Evolutionary conservation across 2,113 vertebrate genomes (phyloP).

Genomic region (Sterna hirundo): DNA sequence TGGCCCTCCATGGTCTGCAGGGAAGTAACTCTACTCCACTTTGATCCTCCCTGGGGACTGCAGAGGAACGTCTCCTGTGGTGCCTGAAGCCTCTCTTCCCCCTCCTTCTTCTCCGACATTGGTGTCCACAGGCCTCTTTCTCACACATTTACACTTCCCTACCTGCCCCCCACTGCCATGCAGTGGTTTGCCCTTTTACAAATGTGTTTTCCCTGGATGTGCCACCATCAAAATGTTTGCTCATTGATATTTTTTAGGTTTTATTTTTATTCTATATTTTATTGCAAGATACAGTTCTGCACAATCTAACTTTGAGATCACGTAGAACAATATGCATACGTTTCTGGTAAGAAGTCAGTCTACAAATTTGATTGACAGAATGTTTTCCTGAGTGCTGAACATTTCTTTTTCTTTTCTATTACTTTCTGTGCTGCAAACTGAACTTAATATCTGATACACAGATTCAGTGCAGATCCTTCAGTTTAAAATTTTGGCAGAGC

Average conservation of each 20-base stretch:
- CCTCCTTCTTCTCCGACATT: not conserved
- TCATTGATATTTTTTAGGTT: not conserved
- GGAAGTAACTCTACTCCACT: not conserved
- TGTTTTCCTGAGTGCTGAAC: not conserved
- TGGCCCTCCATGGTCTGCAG: not conserved
- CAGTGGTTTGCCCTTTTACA: not conserved
- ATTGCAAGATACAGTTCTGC: not conserved
- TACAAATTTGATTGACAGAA: not conserved
- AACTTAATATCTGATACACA: not conserved
- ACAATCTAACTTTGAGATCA: not conserved
- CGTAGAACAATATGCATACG: not conserved
- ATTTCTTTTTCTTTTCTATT: not conserved
- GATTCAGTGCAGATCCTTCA: not conserved
- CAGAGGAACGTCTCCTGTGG: not conserved
- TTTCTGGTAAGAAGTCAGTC: not conserved
- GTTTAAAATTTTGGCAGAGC: not conserved
- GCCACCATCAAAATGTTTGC: not conserved
- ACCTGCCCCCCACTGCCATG: not conserved
- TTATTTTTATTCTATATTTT: not conserved
- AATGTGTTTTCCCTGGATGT: not conserved
- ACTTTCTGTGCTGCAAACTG: not conserved
- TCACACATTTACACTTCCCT: not conserved
- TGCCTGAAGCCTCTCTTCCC: not conserved
- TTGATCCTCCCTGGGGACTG: not conserved
- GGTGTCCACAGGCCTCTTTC: not conserved